Evolutionary conservation across 2,888 invertebrate genomes (phyloP), one percentile per base, ranked within the genome.

Genomic region (Cephalotes varians): DNA sequence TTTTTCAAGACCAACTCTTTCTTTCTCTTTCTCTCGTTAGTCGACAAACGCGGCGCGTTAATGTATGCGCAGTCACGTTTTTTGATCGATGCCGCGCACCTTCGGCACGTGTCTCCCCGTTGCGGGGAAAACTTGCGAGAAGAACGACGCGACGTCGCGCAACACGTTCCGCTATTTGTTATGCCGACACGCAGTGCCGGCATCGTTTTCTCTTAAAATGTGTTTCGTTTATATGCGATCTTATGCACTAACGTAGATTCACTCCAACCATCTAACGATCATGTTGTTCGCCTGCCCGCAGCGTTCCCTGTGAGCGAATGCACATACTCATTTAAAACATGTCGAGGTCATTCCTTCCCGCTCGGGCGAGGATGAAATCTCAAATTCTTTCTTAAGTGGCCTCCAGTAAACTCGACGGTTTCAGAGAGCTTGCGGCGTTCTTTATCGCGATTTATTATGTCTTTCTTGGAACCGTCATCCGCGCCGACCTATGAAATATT

Each of bases 61-160:
- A 94, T 94, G 92, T 93, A 93, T 93, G 93, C 93, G 90, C 85
- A 90, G 92, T 93, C 94, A 94, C 94, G 94, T 91, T 91, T 90
- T 89, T 90, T 91, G 92, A 92, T 93, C 90, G 92, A 92, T 92
- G 89, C 76, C 81, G 54, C 83, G 72, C 84, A 81, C 34, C 60
- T 82, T 85, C 58, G 79, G 76, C 84, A 54, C 73, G 51, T 21
- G 49, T 60, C 21, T n/a, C 56, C n/a, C 56, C 28, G 31, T 34
- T 56, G 31, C 40, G 58, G 51, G 72, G 76, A 74, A 60, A 81
- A 77, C 62, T 81, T 82, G 87, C 76, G 58, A 80, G 56, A 79
- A 37, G 58, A 44, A 49, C 44, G 62, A 44, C 65, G 21, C 37
- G 62, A 49, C 64, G 40, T 37, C 74, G 58, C 49, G 28, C 37